Conservation (phyloP, 2,888 invertebrate genomes). For the Polymixis lichenea region DNA sequence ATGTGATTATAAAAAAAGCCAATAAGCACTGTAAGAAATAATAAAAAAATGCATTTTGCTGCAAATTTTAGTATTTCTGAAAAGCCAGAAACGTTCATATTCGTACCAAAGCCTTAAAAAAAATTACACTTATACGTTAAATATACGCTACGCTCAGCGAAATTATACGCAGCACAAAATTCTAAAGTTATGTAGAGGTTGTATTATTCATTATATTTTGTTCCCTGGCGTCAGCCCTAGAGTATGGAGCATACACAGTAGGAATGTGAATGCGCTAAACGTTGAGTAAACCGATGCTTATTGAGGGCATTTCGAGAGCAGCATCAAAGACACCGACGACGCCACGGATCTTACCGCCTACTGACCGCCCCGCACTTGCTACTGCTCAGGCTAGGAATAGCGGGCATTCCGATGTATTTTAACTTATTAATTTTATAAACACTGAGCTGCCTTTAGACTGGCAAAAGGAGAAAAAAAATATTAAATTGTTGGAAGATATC, state of each 20-base stretch:
- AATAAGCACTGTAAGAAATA: background rate
- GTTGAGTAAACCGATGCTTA: conserved; percentile 85
- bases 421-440: conserved; percentile 24
- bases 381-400: conserved; percentile 32
- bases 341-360: conserved; percentile 75
- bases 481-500: background rate
- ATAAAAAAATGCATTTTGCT: background rate
- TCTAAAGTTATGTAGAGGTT: background rate
- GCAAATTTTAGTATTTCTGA: background rate
- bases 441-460: background rate
- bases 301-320: conserved; percentile 84
- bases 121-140: background rate
- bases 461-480: background rate
- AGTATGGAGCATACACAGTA: conserved; percentile 70
- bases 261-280: conserved; percentile 84
- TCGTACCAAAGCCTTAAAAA: background rate
- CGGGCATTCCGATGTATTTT: conserved; percentile 53
- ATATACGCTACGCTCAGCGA: no score
- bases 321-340: conserved; percentile 82
- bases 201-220: no score
- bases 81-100: background rate
- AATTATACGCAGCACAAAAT: background rate
- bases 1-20: background rate
- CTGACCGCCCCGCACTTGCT: conserved; percentile 64
- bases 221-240: conserved; percentile 68